Evolutionary conservation across 2,888 invertebrate species (phyloP).

Genomic region (Galerucella pusilla): DNA sequence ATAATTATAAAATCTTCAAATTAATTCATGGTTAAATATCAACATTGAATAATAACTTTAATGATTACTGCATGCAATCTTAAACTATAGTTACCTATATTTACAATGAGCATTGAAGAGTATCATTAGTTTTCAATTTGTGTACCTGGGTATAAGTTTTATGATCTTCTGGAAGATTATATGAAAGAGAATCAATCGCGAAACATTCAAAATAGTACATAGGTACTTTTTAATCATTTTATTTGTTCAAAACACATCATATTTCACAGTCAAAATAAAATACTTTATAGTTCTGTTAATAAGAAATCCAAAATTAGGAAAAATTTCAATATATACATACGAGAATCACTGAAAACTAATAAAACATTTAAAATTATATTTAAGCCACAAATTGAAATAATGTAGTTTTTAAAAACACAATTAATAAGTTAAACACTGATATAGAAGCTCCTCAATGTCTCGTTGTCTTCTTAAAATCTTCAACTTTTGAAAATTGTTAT

Average conservation of each 20-base stretch:
- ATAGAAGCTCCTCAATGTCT: slow-evolving; percentile 49
- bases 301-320: too few relatives aligned
- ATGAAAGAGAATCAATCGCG: too few relatives aligned
- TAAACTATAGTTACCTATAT: slow-evolving; percentile 50
- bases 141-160: slow-evolving; percentile 4
- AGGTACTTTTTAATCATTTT: too few relatives aligned
- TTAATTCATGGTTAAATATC: slow-evolving; percentile 46
- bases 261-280: too few relatives aligned
- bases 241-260: too few relatives aligned
- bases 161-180: too few relatives aligned
- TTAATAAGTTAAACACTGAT: slow-evolving; percentile 47
- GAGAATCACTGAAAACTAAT: neutral
- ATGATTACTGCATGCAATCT: slow-evolving; percentile 56
- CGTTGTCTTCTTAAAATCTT: slow-evolving; percentile 42
- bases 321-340: neutral
- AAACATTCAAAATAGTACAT: too few relatives aligned
- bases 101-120: slow-evolving; percentile 55
- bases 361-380: neutral
- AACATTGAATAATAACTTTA: slow-evolving; percentile 49
- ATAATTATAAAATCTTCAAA: slow-evolving; percentile 46
- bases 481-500: slow-evolving; percentile 48
- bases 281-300: too few relatives aligned
- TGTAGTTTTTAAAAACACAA: slow-evolving; percentile 47
- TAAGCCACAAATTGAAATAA: slow-evolving; percentile 42
- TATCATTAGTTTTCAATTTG: slow-evolving; percentile 46